Percentiles rank a stretch among this genome's conserved stretches.
Conservation (phyloP, 2,888 invertebrate genomes). For the Arrhopalites spinosus region DNA sequence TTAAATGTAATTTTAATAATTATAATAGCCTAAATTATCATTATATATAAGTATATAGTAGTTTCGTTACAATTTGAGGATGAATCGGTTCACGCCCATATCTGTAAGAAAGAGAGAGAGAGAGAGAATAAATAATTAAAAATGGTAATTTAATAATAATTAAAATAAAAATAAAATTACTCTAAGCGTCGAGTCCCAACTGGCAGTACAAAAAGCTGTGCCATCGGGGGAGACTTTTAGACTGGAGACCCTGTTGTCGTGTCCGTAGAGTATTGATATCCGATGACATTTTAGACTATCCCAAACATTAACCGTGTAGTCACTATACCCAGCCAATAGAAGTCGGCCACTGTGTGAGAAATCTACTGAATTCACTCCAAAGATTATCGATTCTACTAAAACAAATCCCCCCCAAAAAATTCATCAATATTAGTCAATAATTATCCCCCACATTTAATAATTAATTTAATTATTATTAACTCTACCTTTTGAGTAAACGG, state of each 20-base stretch:
- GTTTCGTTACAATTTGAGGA: constrained; percentile 10
- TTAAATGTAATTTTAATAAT: too few relatives aligned
- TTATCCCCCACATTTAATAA: too few relatives aligned
- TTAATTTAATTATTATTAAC: too few relatives aligned
- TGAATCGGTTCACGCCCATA: constrained; percentile 41
- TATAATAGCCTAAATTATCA: neutral
- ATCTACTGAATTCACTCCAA: constrained; percentile 97
- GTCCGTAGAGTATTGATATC: constrained; percentile 88
- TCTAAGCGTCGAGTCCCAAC: constrained; percentile 92
- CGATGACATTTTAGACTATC: constrained; percentile 93
- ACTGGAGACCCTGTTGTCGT: constrained; percentile 93
- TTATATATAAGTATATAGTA: too few relatives aligned
- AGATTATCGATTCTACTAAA: constrained; percentile 82
- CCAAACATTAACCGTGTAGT: constrained; percentile 98
- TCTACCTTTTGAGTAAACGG: constrained; percentile 80
- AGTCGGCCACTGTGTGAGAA: constrained; percentile 95
- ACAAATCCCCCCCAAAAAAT: too few relatives aligned
- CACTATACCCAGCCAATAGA: constrained; percentile 97
- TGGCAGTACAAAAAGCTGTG: constrained; percentile 94
- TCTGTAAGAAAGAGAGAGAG: constrained; percentile 25
- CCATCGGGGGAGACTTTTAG: constrained; percentile 95
- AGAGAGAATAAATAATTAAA: neutral
- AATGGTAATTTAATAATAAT: neutral
- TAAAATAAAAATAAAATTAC: constrained; percentile 61
- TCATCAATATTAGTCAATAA: too few relatives aligned